Base-by-base conservation (phyloP, 2,888 invertebrate species). In the Lithophane semibrunnea region DNA sequence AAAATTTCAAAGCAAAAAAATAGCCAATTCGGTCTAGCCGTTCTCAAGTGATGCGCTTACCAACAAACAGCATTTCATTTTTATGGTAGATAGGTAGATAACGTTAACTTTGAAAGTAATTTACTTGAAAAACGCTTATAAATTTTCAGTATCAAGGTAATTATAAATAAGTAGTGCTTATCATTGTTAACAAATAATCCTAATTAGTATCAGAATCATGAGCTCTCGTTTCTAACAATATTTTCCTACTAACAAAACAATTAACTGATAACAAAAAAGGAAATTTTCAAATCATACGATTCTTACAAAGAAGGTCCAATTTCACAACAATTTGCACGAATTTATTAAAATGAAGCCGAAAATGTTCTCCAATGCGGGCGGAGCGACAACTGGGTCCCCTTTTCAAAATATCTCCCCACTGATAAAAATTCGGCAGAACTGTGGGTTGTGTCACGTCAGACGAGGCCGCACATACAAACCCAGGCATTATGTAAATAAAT, bases 401-500 rank as follows among this genome's bases (percentile, higher is more conserved):
- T 79, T 83, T 80, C 16, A 73, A 80, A 85, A 78, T 73, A 73
- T 60, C 52, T 60, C 44, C 24, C 42, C 29, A 42, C 65, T 49
- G 73, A 78, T 73, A 80, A 85, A 86, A 80, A 80, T 84, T 80
- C 37, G 37, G 64, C 68, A 77, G 77, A 66, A 75, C 76, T 82
- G 79, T 80, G 75, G 82, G 66, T 72, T 82, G 80, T 84, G 80
- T 76, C 83, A 85, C 80, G 86, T 86, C 83, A 86, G 71, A 79
- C 66, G 79, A 82, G 65, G 67, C n/a, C 56, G 10, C 73, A 72
- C 82, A 84, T 86, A 84, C 71, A 84, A 87, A 80, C 80, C 67
- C 60, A 60, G 75, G 77, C 74, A 90, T 90, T 90, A 92, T 91
- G 91, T 89, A 90, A 91, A 92, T 92, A 90, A 87, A 81, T 86